phyloP scores from a whole-genome alignment of 64 coral and sea anemone genomes.

The Catalaphyllia jardinei region DNA sequence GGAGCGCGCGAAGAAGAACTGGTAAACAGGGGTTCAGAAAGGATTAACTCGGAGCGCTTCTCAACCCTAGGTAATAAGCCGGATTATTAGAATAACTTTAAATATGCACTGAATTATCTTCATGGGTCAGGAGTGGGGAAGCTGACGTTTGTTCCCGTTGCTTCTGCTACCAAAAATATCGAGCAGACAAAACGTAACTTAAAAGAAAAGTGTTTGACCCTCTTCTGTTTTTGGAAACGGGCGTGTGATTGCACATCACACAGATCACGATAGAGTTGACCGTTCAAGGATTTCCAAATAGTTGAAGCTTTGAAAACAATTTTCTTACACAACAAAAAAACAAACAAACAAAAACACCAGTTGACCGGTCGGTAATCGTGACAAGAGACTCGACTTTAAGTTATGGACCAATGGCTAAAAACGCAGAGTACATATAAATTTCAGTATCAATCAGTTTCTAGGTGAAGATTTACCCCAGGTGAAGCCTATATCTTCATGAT shows the following conservation, averaged over 20 bases:
- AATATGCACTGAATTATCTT: conserved; percentile 3
- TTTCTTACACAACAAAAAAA: no score
- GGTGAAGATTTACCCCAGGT: background rate
- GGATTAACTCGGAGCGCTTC: conserved; percentile 15
- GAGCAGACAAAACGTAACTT: background rate
- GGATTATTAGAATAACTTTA: background rate
- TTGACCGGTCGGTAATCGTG: no score
- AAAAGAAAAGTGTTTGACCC: no score
- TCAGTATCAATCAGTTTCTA: background rate
- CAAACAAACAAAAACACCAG: no score
- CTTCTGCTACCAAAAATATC: background rate
- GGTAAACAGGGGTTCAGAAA: background rate
- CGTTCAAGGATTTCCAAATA: no score
- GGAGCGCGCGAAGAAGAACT: background rate
- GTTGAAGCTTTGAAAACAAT: no score
- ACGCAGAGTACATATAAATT: background rate
- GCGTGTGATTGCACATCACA: no score
- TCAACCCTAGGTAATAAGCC: background rate
- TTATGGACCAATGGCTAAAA: no score
- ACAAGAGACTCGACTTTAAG: no score
- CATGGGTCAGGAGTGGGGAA: background rate
- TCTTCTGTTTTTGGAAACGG: no score
- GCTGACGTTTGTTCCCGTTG: background rate
- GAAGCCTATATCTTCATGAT: background rate
- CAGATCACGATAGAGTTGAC: no score